Percentiles rank a stretch among this genome's conserved stretches.
Conservation (phyloP, 2,113 vertebrate genomes). For the Saccopteryx leptura region DNA sequence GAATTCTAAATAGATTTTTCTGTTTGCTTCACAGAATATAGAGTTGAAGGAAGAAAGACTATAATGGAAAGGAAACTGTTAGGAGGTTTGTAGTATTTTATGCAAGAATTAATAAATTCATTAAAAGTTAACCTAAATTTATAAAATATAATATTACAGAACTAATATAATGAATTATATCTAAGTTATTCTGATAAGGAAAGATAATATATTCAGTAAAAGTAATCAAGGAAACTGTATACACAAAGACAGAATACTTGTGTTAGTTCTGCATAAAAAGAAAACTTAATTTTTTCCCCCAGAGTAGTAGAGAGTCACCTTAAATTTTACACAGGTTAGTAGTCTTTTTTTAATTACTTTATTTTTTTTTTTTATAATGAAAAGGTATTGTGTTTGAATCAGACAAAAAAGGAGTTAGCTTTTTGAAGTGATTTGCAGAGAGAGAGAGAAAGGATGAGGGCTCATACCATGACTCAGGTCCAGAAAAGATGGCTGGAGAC, state of each 20-base stretch:
- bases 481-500: background rate
- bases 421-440: slow-evolving; percentile 9
- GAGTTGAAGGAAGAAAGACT: background rate
- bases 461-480: background rate
- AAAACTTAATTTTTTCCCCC: background rate
- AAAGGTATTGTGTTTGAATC: background rate
- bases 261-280: background rate
- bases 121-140: slow-evolving; percentile 51
- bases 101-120: background rate
- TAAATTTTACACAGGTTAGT: background rate
- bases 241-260: background rate
- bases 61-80: background rate
- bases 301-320: background rate
- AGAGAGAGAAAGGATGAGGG: background rate
- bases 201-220: slow-evolving; percentile 1
- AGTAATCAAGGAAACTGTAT: background rate
- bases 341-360: background rate
- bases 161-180: background rate
- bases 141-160: slow-evolving; percentile 21
- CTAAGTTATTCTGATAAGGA: slow-evolving; percentile 5
- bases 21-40: slow-evolving; percentile 12
- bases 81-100: background rate
- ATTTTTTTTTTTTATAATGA: background rate
- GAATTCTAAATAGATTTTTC: background rate
- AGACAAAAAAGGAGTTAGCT: background rate